These are phyloP conservation scores for Pavo muticus DNA, from an alignment of 2,113 vertebrate genomes.

Conservation along the genomic window DNA sequence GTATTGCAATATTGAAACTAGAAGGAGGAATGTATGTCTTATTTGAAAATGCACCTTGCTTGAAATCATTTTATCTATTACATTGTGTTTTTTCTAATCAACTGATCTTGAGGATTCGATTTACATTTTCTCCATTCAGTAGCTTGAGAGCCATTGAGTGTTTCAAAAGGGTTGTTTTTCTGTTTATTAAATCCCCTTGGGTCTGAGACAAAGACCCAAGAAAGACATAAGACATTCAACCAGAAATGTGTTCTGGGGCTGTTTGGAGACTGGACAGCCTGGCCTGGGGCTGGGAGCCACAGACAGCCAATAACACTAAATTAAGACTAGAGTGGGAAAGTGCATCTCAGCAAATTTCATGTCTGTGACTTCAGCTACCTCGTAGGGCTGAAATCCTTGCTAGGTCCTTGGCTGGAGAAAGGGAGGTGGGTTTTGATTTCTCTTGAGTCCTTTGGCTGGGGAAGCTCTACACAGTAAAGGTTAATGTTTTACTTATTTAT, in stretches of 20 bases:
- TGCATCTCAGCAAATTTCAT: background rate
- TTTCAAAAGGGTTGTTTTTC: constrained; percentile 61
- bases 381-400: background rate
- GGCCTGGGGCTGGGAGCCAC: background rate
- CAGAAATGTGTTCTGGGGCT: background rate
- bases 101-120: background rate
- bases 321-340: background rate
- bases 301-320: background rate
- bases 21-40: background rate
- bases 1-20: background rate
- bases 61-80: background rate
- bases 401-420: background rate
- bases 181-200: constrained; percentile 22
- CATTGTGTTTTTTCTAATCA: background rate
- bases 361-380: background rate
- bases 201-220: background rate
- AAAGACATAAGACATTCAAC: constrained; percentile 13
- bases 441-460: background rate
- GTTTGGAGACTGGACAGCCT: constrained; percentile 9
- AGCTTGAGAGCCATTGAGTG: background rate
- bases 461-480: background rate
- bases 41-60: background rate
- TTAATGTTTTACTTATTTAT: background rate
- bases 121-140: constrained; percentile 12
- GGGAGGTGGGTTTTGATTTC: background rate